These are phyloP conservation scores for Flabesymbios commensalis DNA, from an alignment of 2,888 invertebrate species.

Conservation along the genomic window DNA sequence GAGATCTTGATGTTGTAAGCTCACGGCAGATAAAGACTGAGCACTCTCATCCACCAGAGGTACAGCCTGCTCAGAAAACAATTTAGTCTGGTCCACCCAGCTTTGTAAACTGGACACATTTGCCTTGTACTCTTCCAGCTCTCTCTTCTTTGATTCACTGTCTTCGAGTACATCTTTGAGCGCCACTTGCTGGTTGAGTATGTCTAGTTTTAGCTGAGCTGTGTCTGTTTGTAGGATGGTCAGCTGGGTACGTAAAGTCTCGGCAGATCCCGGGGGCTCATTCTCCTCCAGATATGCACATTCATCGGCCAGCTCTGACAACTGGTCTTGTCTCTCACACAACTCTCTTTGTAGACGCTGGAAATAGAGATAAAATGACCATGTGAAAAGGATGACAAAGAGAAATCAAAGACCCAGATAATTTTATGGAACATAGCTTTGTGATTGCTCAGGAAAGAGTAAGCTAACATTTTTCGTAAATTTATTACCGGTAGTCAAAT, in stretches of 20 bases:
- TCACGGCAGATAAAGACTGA: too few species aligned
- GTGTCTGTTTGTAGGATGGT: conserved; percentile 44
- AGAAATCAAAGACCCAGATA: too few species aligned
- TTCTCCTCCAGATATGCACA: conserved; percentile 49
- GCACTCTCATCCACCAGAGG: too few species aligned
- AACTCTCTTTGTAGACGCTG: conserved; percentile 50
- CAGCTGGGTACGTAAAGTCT: conserved; percentile 44
- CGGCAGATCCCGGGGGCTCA: conserved; percentile 42
- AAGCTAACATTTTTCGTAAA: too few species aligned
- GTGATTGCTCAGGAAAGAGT: too few species aligned
- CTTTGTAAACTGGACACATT: conserved; percentile 47
- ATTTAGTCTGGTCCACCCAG: conserved; percentile 51
- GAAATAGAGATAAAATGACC: too few species aligned
- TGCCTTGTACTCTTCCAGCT: conserved; percentile 46
- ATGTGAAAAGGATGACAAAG: too few species aligned
- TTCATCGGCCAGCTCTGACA: conserved; percentile 52
- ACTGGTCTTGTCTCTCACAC: conserved; percentile 42
- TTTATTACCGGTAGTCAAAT: too few species aligned
- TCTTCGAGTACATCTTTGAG: conserved; percentile 41
- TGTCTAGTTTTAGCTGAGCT: conserved; percentile 45
- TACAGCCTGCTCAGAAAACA: too few species aligned
- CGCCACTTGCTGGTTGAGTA: conserved; percentile 43
- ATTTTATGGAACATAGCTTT: too few species aligned
- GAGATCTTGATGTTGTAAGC: not conserved
- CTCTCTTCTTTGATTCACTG: conserved; percentile 44